A percentile compares a stretch with the other conserved stretches of the same genome.
Evolutionary conservation across 2,888 invertebrate species (phyloP).

Genomic region (Clunio marinus): DNA sequence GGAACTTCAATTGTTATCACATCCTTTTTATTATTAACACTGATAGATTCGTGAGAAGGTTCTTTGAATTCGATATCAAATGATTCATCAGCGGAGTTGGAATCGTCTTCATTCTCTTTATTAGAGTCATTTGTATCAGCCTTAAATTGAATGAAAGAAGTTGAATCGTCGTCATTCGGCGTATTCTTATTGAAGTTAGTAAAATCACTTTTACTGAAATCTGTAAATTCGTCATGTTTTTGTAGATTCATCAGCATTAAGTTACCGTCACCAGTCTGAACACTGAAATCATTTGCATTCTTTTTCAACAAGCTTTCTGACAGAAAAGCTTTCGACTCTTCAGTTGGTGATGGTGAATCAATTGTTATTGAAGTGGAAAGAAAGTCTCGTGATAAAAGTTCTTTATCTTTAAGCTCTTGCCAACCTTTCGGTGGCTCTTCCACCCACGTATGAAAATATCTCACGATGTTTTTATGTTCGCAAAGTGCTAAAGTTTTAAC

Average conservation of each 20-base stretch:
- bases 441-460: constrained; percentile 94
- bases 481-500: constrained; percentile 91
- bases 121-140: constrained; percentile 45
- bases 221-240: neutral
- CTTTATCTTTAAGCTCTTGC: constrained; percentile 74
- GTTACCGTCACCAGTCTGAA: no score
- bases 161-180: constrained; percentile 44
- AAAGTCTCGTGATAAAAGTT: constrained; percentile 47
- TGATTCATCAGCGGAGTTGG: constrained; percentile 45
- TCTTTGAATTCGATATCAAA: constrained; percentile 51
- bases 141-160: constrained; percentile 47
- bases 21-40: neutral
- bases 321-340: constrained; percentile 28
- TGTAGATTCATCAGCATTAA: neutral
- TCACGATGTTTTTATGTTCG: constrained; percentile 91
- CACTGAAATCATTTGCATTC: no score
- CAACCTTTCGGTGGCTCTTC: constrained; percentile 86
- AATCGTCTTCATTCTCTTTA: neutral
- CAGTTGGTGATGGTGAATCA: constrained; percentile 45
- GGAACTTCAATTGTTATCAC: constrained; percentile 19
- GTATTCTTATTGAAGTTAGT: no score
- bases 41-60: constrained; percentile 41
- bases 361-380: constrained; percentile 50
- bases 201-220: constrained; percentile 36
- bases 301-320: no score